Base-by-base conservation (phyloP, 2,797 vertebrate species). In the Gymnodraco acuticeps region DNA sequence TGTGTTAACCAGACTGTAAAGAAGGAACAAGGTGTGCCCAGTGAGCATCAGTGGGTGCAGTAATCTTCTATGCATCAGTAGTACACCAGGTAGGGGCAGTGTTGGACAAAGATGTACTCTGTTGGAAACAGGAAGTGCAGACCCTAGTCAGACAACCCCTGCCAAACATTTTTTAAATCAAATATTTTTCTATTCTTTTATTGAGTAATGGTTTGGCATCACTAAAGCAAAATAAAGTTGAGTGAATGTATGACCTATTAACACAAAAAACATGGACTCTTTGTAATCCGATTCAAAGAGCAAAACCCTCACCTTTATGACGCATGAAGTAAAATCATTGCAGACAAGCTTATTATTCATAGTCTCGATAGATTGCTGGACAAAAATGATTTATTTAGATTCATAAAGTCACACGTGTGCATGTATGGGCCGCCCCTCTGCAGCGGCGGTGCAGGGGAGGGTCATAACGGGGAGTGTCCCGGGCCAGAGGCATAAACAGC, bases 401-500 rank as follows among this genome's bases (percentile, higher is more conserved):
- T 12, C 8, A 27, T 47, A 3, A 10, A 19, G 41, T 16, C 56
- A 20, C 46, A 14, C 20, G 12, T 20, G 76, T 50, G 62, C 33
- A 1, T 27, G 68, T 70, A 62, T 14, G 42, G n/a, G 14, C 10
- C 50, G 20, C 20, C 33, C 13, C 43, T 46, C 48, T 58, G 78
- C 72, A 59, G 81, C 73, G 64, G 7, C 33, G 33, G 33, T 38
- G 43, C 43, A 33, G 75, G 86, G 82, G 88, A 60, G 88, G 77
- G 90, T 84, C 85, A 52, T 85, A 87, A 87, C 89, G 81, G 91
- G 92, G 94, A 88, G 94, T 91, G 89, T 86, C 87, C 87, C 83
- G 66, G 83, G 3, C 56, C 80, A 59, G 3, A 3, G 1, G 20
- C 60, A 74, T 80, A 83, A 70, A 84, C 83, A 79, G 83, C 83